Base-by-base conservation (phyloP, 2,797 vertebrate genomes). In the Ataeniobius toweri region DNA sequence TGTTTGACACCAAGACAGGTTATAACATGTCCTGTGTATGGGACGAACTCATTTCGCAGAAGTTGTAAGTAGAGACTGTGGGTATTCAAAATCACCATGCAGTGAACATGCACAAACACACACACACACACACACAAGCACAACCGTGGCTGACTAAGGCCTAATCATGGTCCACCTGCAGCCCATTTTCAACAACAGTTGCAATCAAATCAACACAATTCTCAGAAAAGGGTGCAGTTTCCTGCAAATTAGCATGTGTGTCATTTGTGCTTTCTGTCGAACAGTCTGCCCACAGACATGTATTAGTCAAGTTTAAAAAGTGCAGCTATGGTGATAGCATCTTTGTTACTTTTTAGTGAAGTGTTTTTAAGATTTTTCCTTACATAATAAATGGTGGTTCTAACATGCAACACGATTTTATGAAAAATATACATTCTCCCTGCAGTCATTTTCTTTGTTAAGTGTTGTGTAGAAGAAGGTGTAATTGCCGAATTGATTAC, bases 261-360 rank as follows among this genome's bases (percentile, higher is more conserved):
- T 78, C 78, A 86, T 89, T 86, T 85, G 56, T 0, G 26, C 82
- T 74, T 79, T 74, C 70, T 77, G 79, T 80, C 79, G 78, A 81
- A 71, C 85, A 88, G 74, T 84, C 82, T 73, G 74, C 73, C 48
- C 53, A 46, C 50, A 24, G 70, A 58, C 70, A 56, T 55, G 58
- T 31, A 79, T 80, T 80, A 79, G 71, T 39, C 55, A 83, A 77
- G 73, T 71, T 44, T 55, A 73, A 58, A 73, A 82, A 72, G 41
- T 59, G 7, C 6, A 13, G 36, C 58, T 77, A 26, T 24, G 51
- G 63, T 83, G 83, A 87, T 76, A 84, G 77, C 65, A 73, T 71
- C 68, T 81, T 82, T 48, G 80, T 83, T 77, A 78, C 39, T 50
- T 36, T 48, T 46, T 46, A 67, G 53, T 14, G 20, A 75, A 65